phyloP scores from a whole-genome alignment of 2,797 vertebrate species.

The Sphenodon punctatus region DNA sequence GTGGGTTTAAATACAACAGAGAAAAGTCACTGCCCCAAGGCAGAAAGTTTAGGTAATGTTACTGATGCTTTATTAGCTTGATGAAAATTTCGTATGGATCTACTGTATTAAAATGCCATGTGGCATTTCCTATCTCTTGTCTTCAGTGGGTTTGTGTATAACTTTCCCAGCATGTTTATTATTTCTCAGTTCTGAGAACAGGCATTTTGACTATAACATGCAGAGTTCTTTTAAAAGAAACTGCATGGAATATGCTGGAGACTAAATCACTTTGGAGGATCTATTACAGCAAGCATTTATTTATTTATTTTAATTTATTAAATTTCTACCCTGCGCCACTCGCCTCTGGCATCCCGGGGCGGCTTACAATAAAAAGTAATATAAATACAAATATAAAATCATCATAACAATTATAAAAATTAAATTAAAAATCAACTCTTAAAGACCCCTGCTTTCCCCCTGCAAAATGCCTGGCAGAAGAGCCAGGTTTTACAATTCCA shows the following conservation, averaged over 20 bases:
- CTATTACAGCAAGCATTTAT: neutral
- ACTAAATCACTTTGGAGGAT: neutral
- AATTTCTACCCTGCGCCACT: too few relatives aligned
- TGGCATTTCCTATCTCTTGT: neutral
- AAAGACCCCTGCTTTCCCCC: too few relatives aligned
- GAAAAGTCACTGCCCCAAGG: neutral
- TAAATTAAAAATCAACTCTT: too few relatives aligned
- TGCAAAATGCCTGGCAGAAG: too few relatives aligned
- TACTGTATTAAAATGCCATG: neutral
- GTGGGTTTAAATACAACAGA: neutral
- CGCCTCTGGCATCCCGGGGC: too few relatives aligned
- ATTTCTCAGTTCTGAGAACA: conserved; percentile 10
- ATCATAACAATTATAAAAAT: too few relatives aligned
- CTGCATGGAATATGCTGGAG: neutral
- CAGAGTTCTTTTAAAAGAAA: neutral
- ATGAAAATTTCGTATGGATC: neutral
- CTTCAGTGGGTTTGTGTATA: neutral
- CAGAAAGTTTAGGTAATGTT: neutral
- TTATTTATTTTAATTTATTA: too few relatives aligned
- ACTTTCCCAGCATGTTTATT: conserved; percentile 3
- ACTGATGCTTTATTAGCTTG: neutral
- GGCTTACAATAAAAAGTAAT: too few relatives aligned
- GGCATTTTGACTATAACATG: neutral
- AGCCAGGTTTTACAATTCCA: too few relatives aligned
- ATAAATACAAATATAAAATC: too few relatives aligned